phyloP scores from a whole-genome alignment of 2,113 vertebrate species.

The Peromyscus leucopus region DNA sequence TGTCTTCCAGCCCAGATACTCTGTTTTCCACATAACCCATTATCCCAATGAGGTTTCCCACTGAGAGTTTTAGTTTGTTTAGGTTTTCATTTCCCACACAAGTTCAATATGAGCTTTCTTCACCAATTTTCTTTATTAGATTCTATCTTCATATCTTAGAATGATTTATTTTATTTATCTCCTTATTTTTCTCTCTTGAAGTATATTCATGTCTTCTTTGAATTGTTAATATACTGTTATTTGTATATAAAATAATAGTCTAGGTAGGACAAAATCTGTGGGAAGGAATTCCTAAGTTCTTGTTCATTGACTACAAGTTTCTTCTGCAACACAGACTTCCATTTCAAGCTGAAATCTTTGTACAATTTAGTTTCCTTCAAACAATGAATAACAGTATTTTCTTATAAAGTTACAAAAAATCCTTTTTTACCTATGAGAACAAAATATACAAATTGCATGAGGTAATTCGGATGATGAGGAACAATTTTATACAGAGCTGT shows the following conservation, averaged over 20 bases:
- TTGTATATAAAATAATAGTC: background rate
- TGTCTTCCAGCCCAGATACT: too few species aligned
- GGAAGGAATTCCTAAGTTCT: background rate
- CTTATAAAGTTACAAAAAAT: background rate
- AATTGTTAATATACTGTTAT: background rate
- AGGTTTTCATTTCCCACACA: background rate
- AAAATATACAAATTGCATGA: background rate
- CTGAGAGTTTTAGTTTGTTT: background rate
- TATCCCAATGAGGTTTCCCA: background rate
- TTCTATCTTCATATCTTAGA: background rate
- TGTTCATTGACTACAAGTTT: background rate
- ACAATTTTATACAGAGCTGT: background rate
- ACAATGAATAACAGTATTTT: background rate
- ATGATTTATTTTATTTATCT: background rate
- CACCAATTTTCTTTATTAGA: background rate
- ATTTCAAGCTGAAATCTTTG: background rate
- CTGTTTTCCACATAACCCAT: background rate
- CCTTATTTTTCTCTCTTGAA: background rate
- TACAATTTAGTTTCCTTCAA: background rate
- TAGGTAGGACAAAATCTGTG: background rate
- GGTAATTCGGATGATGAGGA: background rate
- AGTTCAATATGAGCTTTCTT: background rate
- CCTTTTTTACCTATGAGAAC: background rate
- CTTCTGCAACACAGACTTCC: background rate
- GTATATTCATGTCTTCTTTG: background rate